A percentile compares a stretch with the other conserved stretches of the same genome.
Conservation (phyloP, 2,797 vertebrate genomes). For the Semotilus atromaculatus region DNA sequence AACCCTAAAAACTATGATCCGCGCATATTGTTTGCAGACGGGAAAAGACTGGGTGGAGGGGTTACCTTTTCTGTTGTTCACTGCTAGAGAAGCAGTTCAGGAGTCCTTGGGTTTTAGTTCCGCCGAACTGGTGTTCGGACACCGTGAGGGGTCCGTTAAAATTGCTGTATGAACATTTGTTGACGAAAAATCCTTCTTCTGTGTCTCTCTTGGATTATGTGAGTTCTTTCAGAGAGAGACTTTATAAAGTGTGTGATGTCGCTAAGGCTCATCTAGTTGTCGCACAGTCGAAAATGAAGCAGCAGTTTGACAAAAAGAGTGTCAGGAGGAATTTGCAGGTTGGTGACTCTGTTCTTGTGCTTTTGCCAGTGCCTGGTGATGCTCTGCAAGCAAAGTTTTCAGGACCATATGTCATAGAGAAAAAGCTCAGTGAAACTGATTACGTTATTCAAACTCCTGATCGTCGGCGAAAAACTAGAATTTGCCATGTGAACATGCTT, state of each 20-base stretch:
- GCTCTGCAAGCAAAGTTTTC: not conserved
- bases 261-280: not conserved
- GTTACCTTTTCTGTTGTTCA: not conserved
- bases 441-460: too few relatives aligned
- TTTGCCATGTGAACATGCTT: too few relatives aligned
- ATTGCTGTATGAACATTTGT: not conserved
- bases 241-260: not conserved
- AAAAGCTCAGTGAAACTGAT: too few relatives aligned
- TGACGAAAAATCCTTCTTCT: not conserved
- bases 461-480: too few relatives aligned
- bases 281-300: not conserved
- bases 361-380: not conserved
- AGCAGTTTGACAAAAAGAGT: not conserved
- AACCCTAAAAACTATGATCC: not conserved
- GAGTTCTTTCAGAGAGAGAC: not conserved
- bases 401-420: too few relatives aligned
- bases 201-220: not conserved
- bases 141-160: not conserved
- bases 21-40: not conserved
- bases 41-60: not conserved
- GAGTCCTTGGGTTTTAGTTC: not conserved
- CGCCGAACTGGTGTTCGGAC: too few relatives aligned
- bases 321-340: not conserved
- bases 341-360: not conserved
- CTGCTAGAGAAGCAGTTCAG: not conserved